A percentile compares a stretch with the other conserved stretches of the same genome.
Conservation (phyloP, 2,888 invertebrate species). For the Keiferia lycopersicella region DNA sequence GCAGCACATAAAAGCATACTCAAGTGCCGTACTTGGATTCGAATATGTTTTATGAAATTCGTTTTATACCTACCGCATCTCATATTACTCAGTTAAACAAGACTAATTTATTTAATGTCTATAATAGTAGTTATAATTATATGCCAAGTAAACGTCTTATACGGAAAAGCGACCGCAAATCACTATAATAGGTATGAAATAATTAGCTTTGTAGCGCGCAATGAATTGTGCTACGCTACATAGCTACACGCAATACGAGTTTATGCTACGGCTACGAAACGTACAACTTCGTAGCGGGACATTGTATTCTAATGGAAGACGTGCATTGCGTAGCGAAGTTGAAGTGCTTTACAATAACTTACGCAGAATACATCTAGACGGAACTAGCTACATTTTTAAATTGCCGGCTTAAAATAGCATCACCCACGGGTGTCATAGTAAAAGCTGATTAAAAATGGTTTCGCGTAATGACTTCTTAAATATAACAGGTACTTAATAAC, state of each 20-base stretch:
- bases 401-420: too few relatives aligned
- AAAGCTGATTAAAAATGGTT: too few relatives aligned
- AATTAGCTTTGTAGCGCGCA: background rate
- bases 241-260: slow-evolving; percentile 3
- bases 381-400: background rate
- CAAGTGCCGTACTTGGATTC: slow-evolving; percentile 12
- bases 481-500: too few relatives aligned
- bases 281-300: slow-evolving; percentile 15
- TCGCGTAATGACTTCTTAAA: too few relatives aligned
- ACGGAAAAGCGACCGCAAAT: background rate
- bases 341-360: slow-evolving; percentile 1
- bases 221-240: background rate
- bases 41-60: background rate
- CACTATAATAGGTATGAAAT: background rate
- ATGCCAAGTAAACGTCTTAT: too few relatives aligned
- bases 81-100: slow-evolving; percentile 29
- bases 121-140: too few relatives aligned
- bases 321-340: slow-evolving; percentile 10
- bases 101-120: too few relatives aligned
- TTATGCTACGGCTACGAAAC: slow-evolving; percentile 13
- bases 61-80: background rate
- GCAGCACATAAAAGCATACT: slow-evolving; percentile 13
- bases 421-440: too few relatives aligned
- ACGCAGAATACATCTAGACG: background rate
- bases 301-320: slow-evolving; percentile 17